phyloP scores from a whole-genome alignment of 2,888 invertebrate species.

The Gastracanthus pulcherrimus region DNA sequence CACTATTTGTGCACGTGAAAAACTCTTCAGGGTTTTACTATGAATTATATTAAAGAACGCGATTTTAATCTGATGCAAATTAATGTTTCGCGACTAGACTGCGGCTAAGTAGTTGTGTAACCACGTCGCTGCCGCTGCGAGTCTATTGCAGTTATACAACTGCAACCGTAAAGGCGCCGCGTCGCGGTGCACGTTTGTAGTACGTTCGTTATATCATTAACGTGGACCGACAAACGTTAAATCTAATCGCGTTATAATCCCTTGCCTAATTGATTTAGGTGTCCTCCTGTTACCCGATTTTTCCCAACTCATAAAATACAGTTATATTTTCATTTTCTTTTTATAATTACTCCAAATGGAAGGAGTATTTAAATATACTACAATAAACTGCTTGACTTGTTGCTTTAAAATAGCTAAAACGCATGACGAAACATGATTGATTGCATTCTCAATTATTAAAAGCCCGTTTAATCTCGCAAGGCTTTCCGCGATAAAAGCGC shows the following conservation, averaged over 20 bases:
- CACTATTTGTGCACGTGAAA: too few relatives aligned
- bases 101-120: slow-evolving; percentile 15
- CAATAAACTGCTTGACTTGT: too few relatives aligned
- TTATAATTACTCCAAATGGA: not conserved
- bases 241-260: too few relatives aligned
- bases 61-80: slow-evolving; percentile 15
- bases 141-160: slow-evolving; percentile 30
- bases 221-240: not conserved
- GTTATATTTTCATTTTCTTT: too few relatives aligned
- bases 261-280: too few relatives aligned
- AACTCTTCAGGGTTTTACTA: not conserved
- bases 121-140: not conserved
- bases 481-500: not conserved
- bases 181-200: not conserved
- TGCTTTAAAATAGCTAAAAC: too few relatives aligned
- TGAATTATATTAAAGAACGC: too few relatives aligned
- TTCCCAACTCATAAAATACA: too few relatives aligned
- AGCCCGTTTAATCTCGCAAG: not conserved
- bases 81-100: not conserved
- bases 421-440: not conserved
- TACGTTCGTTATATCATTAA: not conserved
- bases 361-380: not conserved
- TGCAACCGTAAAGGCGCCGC: not conserved
- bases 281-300: too few relatives aligned
- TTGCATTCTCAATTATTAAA: not conserved